Conservation (phyloP, 2,888 invertebrate genomes). For the Trissolcus brochymenae region DNA sequence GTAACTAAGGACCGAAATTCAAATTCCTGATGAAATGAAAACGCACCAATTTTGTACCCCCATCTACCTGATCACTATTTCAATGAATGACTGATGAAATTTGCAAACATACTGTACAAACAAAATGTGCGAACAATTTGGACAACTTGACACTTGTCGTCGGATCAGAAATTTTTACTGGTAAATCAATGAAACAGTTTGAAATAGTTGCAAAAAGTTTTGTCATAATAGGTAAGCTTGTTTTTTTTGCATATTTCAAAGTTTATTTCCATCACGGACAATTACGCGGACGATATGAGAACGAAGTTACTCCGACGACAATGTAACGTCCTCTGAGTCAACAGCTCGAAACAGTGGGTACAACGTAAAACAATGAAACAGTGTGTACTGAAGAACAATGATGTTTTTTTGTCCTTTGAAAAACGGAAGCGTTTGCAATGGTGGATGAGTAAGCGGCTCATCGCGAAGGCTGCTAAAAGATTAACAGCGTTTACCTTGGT, state of each 20-base stretch:
- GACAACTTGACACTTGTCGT: too few relatives aligned
- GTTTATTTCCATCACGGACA: conserved; percentile 3
- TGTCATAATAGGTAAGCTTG: too few relatives aligned
- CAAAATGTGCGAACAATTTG: too few relatives aligned
- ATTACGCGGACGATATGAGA: conserved; percentile 11
- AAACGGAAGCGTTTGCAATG: conserved; percentile 33
- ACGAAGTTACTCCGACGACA: conserved; percentile 9
- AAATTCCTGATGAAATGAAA: too few relatives aligned
- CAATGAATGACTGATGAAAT: too few relatives aligned
- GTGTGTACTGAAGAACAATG: conserved; percentile 18
- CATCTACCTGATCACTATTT: too few relatives aligned
- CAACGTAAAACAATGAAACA: conserved; percentile 24
- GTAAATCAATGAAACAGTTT: too few relatives aligned
- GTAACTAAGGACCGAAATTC: too few relatives aligned
- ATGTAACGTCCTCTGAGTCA: background rate
- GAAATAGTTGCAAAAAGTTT: too few relatives aligned
- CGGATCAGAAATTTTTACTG: too few relatives aligned
- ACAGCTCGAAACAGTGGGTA: conserved; percentile 2
- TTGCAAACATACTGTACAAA: too few relatives aligned
- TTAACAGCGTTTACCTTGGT: conserved; percentile 65
- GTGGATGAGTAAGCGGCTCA: conserved; percentile 32
- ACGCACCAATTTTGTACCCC: too few relatives aligned
- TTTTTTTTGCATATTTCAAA: background rate
- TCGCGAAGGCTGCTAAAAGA: conserved; percentile 37
- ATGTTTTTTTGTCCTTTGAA: conserved; percentile 19